Base-by-base conservation (phyloP, 2,888 invertebrate genomes). In the Hydropsyche betteni region DNA sequence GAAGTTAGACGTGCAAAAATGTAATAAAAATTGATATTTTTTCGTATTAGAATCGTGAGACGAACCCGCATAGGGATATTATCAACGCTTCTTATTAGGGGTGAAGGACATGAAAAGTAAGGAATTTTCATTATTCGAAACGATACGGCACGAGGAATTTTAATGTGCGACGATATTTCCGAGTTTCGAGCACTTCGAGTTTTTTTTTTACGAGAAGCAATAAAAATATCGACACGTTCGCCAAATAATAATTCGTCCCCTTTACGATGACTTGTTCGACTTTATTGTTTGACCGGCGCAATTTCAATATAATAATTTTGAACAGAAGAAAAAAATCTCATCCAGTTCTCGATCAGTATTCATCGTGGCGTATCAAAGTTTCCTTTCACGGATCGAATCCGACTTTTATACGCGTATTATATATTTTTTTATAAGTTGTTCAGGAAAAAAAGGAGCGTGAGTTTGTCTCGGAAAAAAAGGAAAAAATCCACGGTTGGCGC, bases 151-250 rank as follows among this genome's bases (percentile, higher is more conserved):
- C 38, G 36, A 72, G 55, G 72, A 72, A 72, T 72, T 72, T 72
- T 72, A 72, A 72, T 61, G 72, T 33, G 14, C 55, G 44, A 58
- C 38, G 55, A 55, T 58, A 72, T 72, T 58, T 24, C 34, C 64
- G 34, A 44, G 36, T 64, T 64, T n/a, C 33, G 34, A 12, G 34
- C 34, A 33, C 34, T 34, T 58, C 4, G 36, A 33, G 34, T 36
- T 64, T 64, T 64, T 61, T 61, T 61, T 71, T 36, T 61, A 58
- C 10, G 58, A 58, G 14, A 55, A 53, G 33, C 55, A 34, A 72
- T 38, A 72, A 72, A 72, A 58, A 72, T 72, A 72, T 72, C 55
- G 72, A 72, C 72, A 72, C 72, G 61, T 72, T 24, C 52, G 12
- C 38, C 36, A 61, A 72, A 72, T 72, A 72, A 72, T 72, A 55